Percentiles rank a stretch among this genome's conserved stretches.
Conservation (phyloP, 1,140 invertebrate genomes). For the Potamilus streckersoni region DNA sequence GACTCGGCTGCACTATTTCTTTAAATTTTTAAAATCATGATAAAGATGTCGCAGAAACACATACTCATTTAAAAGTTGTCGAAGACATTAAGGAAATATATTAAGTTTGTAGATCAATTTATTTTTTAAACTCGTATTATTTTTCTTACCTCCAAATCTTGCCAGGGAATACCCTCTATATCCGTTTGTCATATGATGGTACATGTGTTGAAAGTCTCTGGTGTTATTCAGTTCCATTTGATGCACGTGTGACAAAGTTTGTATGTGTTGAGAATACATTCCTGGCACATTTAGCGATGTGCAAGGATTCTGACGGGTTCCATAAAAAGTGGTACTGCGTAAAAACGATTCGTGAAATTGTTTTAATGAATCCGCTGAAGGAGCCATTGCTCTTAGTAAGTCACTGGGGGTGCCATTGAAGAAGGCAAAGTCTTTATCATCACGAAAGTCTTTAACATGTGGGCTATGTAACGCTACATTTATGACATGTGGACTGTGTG, state of each 20-base stretch:
- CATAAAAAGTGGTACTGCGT: constrained; percentile 7
- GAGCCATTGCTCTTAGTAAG: constrained; percentile 8
- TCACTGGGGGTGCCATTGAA: constrained; percentile 21
- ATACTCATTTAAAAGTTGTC: too few species aligned
- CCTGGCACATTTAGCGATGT: constrained; percentile 7
- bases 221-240: constrained; percentile 23
- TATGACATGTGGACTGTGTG: too few species aligned
- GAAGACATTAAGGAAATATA: too few species aligned
- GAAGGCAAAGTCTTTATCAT: constrained; percentile 16
- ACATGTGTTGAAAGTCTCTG: constrained; percentile 24
- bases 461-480: background rate
- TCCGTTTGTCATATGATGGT: constrained; percentile 23
- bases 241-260: constrained; percentile 12
- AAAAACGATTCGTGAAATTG: constrained; percentile 27
- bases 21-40: too few species aligned
- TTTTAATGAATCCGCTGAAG: constrained; percentile 20
- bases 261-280: constrained; percentile 15
- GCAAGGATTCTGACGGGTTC: constrained; percentile 13
- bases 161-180: constrained; percentile 25
- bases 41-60: too few species aligned
- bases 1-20: too few species aligned
- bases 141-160: constrained; percentile 26
- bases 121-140: too few species aligned
- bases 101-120: too few species aligned
- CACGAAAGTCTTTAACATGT: background rate